Evolutionary conservation across 1,140 invertebrate genomes (phyloP), one percentile per base, ranked within the genome.

Genomic region (Aphelinus certus): DNA sequence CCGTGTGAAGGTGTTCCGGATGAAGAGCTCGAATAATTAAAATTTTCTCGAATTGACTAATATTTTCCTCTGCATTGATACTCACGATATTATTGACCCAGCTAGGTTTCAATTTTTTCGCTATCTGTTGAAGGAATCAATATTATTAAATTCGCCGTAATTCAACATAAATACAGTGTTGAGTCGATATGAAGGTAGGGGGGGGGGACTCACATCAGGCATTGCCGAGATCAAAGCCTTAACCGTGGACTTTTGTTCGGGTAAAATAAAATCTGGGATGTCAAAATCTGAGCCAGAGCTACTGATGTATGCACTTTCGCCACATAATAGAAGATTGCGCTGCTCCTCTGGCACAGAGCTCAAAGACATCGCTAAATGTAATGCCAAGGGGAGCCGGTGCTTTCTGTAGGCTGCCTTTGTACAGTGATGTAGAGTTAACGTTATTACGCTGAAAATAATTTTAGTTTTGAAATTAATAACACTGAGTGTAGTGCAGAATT

Each of bases 31-130:
- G 95, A 9, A 96, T 89, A 0, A 95, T 81, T 1, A 98, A 85
- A n/a, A 97, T 87, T 81, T 94, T 92, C 83, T 98, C 94, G 83
- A 98, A 97, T n/a, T 90, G 85, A 0, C 91, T 91, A 3, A 95
- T 78, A 60, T 89, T 89, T 57, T 88, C 88, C 47, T 90, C 86
- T 0, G 91, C 83, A 6, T 86, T 87, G 45, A 89, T 87, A 43
- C 81, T 82, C 0, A 83, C 86, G 3, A 84, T 73, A 61, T 80
- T 83, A 62, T 75, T 87, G 73, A 72, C 78, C 88, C 80, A 90
- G 70, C 74, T 86, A 71, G 71, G 81, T 78, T 79, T 82, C 56
- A 77, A 86, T 86, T 74, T 90, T 73, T 49, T 88, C 69, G 10
- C 79, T 7, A 87, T 76, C 85, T 86, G 61, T 48, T 7, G 2